Conservation (phyloP, 2,888 invertebrate genomes). For the Drosophila mercatorum region DNA sequence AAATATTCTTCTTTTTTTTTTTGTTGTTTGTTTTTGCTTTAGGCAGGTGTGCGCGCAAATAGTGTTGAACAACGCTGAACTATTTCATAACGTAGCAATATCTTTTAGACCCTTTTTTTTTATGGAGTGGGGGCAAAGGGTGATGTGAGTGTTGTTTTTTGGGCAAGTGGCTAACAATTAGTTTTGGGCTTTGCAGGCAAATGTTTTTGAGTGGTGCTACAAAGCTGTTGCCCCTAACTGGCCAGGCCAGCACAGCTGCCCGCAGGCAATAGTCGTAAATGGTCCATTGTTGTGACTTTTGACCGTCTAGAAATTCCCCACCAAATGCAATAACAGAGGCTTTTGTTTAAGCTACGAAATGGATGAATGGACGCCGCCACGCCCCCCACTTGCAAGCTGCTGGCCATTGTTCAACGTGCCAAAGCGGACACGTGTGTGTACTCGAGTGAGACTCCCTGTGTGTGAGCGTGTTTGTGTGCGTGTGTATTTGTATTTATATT, state of each 20-base stretch:
- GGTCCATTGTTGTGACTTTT: conserved; percentile 62
- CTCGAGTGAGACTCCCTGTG: conserved; percentile 1
- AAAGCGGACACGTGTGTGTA: conserved; percentile 22
- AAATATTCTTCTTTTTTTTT: conserved; percentile 28
- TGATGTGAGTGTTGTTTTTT: conserved; percentile 1
- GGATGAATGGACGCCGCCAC: conserved; percentile 16
- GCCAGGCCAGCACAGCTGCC: not conserved
- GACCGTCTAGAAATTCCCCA: conserved; percentile 40
- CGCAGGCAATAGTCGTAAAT: conserved; percentile 23
- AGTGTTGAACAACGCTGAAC: conserved; percentile 35
- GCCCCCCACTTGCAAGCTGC: conserved; percentile 38
- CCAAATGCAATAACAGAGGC: conserved; percentile 50
- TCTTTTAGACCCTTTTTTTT: conserved; percentile 4
- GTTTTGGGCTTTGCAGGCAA: conserved; percentile 44
- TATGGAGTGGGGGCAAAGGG: not conserved
- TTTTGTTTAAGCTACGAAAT: conserved; percentile 54
- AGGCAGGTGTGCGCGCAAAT: conserved; percentile 40
- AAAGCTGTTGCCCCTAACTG: conserved; percentile 7
- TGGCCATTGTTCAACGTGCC: conserved; percentile 29
- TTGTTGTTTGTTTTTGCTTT: conserved; percentile 9
- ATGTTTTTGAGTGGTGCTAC: conserved; percentile 37
- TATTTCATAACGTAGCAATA: conserved; percentile 45
- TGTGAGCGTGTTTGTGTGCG: not conserved
- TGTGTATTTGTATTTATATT: conserved; percentile 45
- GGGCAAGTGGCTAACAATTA: conserved; percentile 52